Evolutionary conservation across 1,140 invertebrate genomes (phyloP).

Genomic region (Tetragnatha versicolor): DNA sequence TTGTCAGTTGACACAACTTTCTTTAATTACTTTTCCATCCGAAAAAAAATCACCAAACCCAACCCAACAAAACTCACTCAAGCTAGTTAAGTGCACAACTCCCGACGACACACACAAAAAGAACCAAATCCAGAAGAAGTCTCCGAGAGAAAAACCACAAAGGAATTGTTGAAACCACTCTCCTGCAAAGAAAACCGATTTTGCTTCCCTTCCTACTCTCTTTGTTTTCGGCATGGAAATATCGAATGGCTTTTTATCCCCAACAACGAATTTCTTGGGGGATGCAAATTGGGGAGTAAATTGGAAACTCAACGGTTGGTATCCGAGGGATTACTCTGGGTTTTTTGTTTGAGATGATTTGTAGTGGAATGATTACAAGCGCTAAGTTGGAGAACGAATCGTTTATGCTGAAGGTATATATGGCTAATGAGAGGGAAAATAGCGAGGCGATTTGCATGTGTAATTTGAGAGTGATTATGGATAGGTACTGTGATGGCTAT

Average conservation of each 20-base stretch:
- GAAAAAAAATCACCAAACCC: neutral
- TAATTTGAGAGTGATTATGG: no score
- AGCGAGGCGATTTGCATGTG: no score
- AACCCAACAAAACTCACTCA: neutral
- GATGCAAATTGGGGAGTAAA: conserved; percentile 25
- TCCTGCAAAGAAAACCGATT: neutral
- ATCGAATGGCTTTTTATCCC: neutral
- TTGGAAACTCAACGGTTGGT: neutral
- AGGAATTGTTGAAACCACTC: conserved; percentile 23
- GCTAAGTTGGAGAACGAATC: no score
- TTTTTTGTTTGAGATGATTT: no score
- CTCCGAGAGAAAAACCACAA: conserved; percentile 24
- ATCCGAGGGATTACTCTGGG: neutral
- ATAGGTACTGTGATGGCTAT: no score
- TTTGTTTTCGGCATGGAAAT: neutral
- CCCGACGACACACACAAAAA: neutral
- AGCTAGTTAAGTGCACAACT: neutral
- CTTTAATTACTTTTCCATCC: conserved; percentile 21
- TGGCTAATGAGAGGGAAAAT: no score
- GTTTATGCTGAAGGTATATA: no score
- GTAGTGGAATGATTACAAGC: no score
- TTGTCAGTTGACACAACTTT: neutral
- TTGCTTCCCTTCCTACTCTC: neutral
- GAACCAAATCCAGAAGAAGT: neutral
- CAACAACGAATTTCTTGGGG: neutral